Base-by-base conservation (phyloP, 2,888 invertebrate genomes). In the Caenorhabditis uteleia region DNA sequence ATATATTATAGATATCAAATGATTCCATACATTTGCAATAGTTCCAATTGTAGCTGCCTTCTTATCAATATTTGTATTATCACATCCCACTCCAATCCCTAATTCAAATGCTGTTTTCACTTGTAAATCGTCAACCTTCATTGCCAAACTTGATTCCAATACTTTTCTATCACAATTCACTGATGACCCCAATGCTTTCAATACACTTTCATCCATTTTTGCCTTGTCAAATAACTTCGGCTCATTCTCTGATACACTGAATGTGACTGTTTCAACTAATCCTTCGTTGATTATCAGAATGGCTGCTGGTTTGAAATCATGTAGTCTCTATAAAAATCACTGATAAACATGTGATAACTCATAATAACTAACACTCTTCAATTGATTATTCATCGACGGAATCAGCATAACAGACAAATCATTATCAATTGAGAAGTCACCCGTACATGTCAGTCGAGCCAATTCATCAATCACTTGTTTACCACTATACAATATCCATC, bases 181-280 rank as follows among this genome's bases (percentile, higher is more conserved):
- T 16, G 50, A 31, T 6, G 23, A 31, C 44, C 68, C 66, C 2
- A 73, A 56, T 3, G 69, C 66, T 64, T 70, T 75, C 16, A 47
- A 43, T n/a, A 81, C 40, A 34, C 74, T 77, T 34, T 70, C 68
- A 34, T 79, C 82, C 49, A 82, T 68, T 34, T 67, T 66, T 10
- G 68, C 49, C 47, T 72, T 66, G 55, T 82, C 62, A 57, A 82
- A 82, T 4, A 74, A 61, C 25, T 64, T 66, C 23, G 82, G 82
- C 27, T 67, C 56, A 23, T 68, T 73, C 29, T 70, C 68, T 21
- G 57, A 55, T 1, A 58, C 47, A 44, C 73, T 73, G 60, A 70
- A 73, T 3, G 64, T 61, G 16, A 70, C 55, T 1, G 67, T 61
- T 45, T 73, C 73, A 8, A 68, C 66, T 29, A 62, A 38, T 36